These are phyloP conservation scores for Coreius guichenoti DNA, from an alignment of 2,797 vertebrate species.

Conservation along the genomic window DNA sequence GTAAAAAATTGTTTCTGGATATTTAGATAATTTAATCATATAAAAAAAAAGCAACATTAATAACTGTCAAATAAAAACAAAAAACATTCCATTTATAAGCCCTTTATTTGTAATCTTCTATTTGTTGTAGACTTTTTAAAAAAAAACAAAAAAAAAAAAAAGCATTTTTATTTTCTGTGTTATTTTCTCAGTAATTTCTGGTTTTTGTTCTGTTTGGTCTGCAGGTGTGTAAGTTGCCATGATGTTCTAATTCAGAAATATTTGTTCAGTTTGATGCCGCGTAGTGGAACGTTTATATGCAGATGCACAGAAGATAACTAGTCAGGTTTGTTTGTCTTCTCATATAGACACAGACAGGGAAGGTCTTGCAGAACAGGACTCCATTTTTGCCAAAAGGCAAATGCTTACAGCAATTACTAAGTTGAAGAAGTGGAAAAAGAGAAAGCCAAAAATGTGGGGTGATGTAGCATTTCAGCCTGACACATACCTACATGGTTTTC, in stretches of 20 bases:
- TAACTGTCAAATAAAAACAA: background rate
- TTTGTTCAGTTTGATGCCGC: background rate
- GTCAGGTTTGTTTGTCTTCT: constrained; percentile 45
- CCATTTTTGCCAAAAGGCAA: constrained; percentile 39
- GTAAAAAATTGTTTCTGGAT: background rate
- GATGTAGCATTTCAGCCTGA: constrained; percentile 9
- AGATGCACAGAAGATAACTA: constrained; percentile 31
- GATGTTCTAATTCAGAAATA: background rate
- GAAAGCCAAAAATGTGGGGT: background rate
- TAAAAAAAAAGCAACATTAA: background rate
- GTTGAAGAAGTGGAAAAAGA: background rate
- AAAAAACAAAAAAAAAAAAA: no score
- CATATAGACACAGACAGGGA: constrained; percentile 44
- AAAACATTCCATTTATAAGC: background rate
- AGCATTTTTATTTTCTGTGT: background rate
- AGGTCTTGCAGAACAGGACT: constrained; percentile 24
- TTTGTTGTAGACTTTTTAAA: background rate
- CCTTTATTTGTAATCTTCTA: background rate
- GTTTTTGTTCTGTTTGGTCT: background rate
- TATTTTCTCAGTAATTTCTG: background rate
- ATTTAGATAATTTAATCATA: background rate
- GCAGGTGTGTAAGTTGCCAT: background rate
- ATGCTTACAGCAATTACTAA: constrained; percentile 15
- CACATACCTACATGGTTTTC: constrained; percentile 13
- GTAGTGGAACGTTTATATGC: constrained; percentile 11